Conservation (phyloP, 2,888 invertebrate species). For the Chymomyza procnemis region DNA sequence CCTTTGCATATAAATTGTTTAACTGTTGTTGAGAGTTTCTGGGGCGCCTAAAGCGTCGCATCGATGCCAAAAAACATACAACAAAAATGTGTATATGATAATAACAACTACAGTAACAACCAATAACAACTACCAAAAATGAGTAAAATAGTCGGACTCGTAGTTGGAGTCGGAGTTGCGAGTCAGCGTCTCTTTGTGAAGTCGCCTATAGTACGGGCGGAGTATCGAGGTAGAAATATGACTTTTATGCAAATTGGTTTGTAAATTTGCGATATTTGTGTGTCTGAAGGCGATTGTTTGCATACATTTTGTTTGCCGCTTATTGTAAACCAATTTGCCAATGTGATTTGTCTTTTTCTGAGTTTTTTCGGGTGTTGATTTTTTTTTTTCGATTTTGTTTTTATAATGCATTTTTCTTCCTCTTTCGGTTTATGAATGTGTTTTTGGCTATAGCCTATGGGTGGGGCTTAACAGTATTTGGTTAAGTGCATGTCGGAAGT, state of each 20-base stretch:
- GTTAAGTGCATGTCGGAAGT: conserved; percentile 1
- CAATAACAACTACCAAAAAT: conserved; percentile 38
- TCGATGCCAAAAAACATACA: background rate
- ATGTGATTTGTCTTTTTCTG: conserved; percentile 61
- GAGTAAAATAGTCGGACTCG: conserved; percentile 13
- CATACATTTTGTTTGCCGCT: conserved; percentile 38
- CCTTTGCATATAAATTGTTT: conserved; percentile 61
- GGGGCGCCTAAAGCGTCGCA: conserved; percentile 20
- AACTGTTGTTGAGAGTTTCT: conserved; percentile 26
- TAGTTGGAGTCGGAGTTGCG: background rate
- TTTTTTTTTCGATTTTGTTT: background rate
- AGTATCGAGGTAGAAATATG: conserved; percentile 46
- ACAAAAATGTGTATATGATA: background rate
- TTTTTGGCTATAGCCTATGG: background rate
- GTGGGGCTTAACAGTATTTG: background rate
- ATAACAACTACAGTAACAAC: conserved; percentile 15
- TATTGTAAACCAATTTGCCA: conserved; percentile 68
- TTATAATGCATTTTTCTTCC: background rate
- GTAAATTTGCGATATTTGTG: conserved; percentile 60
- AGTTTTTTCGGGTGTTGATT: background rate
- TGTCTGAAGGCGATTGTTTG: conserved; percentile 38
- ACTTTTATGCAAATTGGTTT: conserved; percentile 69
- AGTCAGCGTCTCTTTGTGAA: background rate
- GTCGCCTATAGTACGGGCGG: background rate
- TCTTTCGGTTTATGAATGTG: background rate